phyloP scores from a whole-genome alignment of 2,888 invertebrate species.

The Microplitis manilae region DNA sequence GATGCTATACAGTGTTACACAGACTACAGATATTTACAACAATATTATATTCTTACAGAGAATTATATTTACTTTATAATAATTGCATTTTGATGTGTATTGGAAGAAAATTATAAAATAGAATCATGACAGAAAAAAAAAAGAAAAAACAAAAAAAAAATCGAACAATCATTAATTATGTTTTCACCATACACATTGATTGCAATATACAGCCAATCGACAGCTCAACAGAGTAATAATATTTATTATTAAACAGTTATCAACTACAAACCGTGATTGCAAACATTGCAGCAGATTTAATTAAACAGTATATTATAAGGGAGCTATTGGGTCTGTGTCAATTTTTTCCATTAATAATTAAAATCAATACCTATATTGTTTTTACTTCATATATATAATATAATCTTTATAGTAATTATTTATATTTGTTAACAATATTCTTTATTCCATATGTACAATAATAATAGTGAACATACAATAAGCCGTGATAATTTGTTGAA shows the following conservation, averaged over 20 bases:
- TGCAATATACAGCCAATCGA: slow-evolving; percentile 69
- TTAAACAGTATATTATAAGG: slow-evolving; percentile 58
- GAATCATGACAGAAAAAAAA: slow-evolving; percentile 32
- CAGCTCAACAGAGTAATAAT: slow-evolving; percentile 69
- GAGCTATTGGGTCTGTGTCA: slow-evolving; percentile 46
- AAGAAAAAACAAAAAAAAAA: not conserved
- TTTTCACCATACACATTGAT: slow-evolving; percentile 57
- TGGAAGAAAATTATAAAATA: slow-evolving; percentile 46
- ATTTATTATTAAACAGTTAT: slow-evolving; percentile 63
- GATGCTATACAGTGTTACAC: slow-evolving; percentile 73
- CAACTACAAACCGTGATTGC: slow-evolving; percentile 68
- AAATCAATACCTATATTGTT: slow-evolving; percentile 12
- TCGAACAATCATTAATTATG: slow-evolving; percentile 43
- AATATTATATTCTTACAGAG: slow-evolving; percentile 73
- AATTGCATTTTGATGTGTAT: slow-evolving; percentile 69
- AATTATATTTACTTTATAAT: slow-evolving; percentile 71
- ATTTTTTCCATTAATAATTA: slow-evolving; percentile 34
- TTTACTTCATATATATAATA: not conserved
- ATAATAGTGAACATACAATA: slow-evolving; percentile 1
- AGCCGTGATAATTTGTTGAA: slow-evolving; percentile 14
- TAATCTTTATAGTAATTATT: slow-evolving; percentile 16
- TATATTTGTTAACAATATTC: slow-evolving; percentile 21
- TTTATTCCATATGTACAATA: slow-evolving; percentile 24
- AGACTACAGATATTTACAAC: slow-evolving; percentile 73
- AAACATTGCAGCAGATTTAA: slow-evolving; percentile 69